These are phyloP conservation scores for Pseudomyrmex cubaensis DNA, from an alignment of 1,140 invertebrate genomes.

Conservation along the genomic window DNA sequence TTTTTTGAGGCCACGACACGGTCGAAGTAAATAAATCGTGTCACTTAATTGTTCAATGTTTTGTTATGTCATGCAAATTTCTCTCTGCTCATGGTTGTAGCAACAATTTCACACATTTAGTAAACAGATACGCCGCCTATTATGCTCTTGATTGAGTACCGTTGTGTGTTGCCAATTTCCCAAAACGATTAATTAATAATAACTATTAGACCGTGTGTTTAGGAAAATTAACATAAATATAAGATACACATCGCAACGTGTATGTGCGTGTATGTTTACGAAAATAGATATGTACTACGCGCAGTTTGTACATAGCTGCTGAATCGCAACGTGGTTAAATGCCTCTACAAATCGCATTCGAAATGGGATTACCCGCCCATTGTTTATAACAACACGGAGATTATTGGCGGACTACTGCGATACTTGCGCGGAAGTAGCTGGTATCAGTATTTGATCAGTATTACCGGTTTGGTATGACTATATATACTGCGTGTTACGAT, in stretches of 20 bases:
- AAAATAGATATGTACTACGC: not conserved
- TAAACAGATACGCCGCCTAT: constrained; percentile 36
- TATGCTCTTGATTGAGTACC: constrained; percentile 7
- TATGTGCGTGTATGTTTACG: too few relatives aligned
- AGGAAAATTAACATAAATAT: not conserved
- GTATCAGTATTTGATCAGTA: constrained; percentile 65
- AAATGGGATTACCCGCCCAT: constrained; percentile 47
- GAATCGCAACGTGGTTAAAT: constrained; percentile 43
- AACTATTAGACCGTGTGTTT: not conserved
- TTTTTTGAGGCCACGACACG: constrained; percentile 8
- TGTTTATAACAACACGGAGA: constrained; percentile 59
- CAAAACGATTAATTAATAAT: constrained; percentile 31
- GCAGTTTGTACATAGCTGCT: constrained; percentile 1
- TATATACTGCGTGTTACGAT: constrained; percentile 39
- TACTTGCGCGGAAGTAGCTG: constrained; percentile 27
- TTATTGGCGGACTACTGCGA: constrained; percentile 47
- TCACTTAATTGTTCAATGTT: too few relatives aligned
- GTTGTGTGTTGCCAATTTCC: constrained; percentile 30
- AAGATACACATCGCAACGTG: not conserved
- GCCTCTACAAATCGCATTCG: not conserved
- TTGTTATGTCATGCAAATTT: too few relatives aligned
- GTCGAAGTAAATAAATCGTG: too few relatives aligned
- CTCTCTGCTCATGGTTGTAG: too few relatives aligned
- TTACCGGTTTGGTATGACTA: constrained; percentile 35
- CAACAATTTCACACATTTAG: not conserved